Conservation (phyloP, 2,888 invertebrate species). For the Blera fallax region DNA sequence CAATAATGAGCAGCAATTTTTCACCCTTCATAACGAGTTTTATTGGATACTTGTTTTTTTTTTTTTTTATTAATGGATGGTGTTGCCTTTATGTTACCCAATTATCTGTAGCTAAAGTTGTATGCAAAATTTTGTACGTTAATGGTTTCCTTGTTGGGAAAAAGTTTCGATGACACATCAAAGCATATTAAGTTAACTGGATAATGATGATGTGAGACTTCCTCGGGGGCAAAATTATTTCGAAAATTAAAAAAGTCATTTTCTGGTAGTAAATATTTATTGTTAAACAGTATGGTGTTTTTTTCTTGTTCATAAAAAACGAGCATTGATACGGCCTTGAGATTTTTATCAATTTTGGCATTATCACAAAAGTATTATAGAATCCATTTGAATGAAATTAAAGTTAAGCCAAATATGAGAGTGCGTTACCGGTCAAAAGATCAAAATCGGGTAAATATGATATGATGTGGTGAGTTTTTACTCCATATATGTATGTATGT, state of each 20-base stretch:
- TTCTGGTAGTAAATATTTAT: too few relatives aligned
- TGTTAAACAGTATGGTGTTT: too few relatives aligned
- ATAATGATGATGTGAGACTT: not conserved
- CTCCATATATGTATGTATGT: too few relatives aligned
- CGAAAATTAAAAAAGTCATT: not conserved
- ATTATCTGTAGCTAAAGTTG: not conserved
- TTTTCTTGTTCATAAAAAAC: too few relatives aligned
- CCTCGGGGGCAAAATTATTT: not conserved
- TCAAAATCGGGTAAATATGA: too few relatives aligned
- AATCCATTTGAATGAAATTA: too few relatives aligned
- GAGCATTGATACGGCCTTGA: too few relatives aligned
- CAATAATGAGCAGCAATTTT: slow-evolving; percentile 19
- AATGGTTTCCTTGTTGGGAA: not conserved
- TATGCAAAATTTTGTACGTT: not conserved
- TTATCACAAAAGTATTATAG: too few relatives aligned
- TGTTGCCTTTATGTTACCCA: not conserved
- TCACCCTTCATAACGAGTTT: not conserved
- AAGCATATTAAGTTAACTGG: not conserved
- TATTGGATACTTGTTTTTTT: not conserved
- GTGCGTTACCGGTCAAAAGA: too few relatives aligned
- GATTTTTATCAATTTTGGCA: too few relatives aligned
- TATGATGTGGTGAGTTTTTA: too few relatives aligned
- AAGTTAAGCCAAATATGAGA: too few relatives aligned
- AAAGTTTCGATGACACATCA: not conserved
- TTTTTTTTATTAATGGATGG: not conserved